Percentiles rank a stretch among this genome's conserved stretches.
phyloP scores from a whole-genome alignment of 2,797 vertebrate species.

The Caiman crocodilus region DNA sequence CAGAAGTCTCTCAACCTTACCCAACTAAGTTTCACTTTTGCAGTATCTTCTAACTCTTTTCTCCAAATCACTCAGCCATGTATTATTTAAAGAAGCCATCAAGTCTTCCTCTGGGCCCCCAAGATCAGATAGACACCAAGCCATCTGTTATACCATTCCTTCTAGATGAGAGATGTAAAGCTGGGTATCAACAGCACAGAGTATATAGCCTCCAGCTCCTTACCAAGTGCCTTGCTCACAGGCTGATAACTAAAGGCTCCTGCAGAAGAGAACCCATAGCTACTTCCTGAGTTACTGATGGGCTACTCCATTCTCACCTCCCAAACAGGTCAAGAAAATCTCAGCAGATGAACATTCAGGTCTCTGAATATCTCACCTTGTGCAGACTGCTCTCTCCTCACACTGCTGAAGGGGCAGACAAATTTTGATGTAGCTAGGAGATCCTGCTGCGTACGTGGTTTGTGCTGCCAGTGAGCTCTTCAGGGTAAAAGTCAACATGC shows the following conservation, averaged over 20 bases:
- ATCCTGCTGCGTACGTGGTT: conserved; percentile 46
- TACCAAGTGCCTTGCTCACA: neutral
- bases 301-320: neutral
- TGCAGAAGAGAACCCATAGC: neutral
- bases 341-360: neutral
- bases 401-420: neutral
- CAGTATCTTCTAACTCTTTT: conserved; percentile 4
- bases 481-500: neutral
- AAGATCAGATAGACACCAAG: neutral
- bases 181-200: neutral
- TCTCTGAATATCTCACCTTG: conserved; percentile 47
- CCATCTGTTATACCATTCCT: neutral
- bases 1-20: neutral
- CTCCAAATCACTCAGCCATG: neutral
- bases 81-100: neutral
- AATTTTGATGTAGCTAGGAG: conserved; percentile 30
- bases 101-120: neutral
- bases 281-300: neutral
- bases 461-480: conserved; percentile 48
- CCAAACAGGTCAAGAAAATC: neutral
- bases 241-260: fast-evolving
- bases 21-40: neutral
- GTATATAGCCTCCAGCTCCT: fast-evolving
- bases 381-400: neutral
- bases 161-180: neutral